A percentile compares a stretch with the other conserved stretches of the same genome.
Evolutionary conservation across 2,888 invertebrate species (phyloP).

Genomic region (Agrilus mali): DNA sequence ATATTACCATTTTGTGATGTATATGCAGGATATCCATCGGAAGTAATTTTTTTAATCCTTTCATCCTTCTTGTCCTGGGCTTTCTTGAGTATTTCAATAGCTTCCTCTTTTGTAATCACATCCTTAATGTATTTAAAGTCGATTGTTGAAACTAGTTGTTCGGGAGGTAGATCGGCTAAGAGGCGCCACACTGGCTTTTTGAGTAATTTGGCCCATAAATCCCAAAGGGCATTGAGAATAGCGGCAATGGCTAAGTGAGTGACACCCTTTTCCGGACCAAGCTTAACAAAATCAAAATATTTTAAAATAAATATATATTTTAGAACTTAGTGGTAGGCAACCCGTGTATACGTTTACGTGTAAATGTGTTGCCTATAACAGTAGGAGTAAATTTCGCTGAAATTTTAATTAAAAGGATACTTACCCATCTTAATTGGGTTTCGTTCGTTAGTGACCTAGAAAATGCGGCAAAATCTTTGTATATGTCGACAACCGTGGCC

Average conservation of each 20-base stretch:
- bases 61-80: conserved; percentile 44
- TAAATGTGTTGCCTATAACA: no score
- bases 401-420: conserved; percentile 6
- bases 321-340: no score
- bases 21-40: conserved; percentile 72
- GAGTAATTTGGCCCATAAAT: conserved; percentile 76
- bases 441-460: conserved; percentile 78
- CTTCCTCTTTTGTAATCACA: conserved; percentile 71
- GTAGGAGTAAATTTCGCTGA: no score
- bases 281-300: conserved; percentile 36
- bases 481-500: conserved; percentile 56
- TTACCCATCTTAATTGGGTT: conserved; percentile 84
- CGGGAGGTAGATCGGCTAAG: conserved; percentile 70
- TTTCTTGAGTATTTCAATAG: conserved; percentile 52
- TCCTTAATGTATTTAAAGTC: conserved; percentile 80
- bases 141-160: conserved; percentile 71
- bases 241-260: conserved; percentile 79
- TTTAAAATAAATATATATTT: no score
- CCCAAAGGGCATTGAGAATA: conserved; percentile 85
- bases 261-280: conserved; percentile 86
- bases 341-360: no score
- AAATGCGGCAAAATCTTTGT: conserved; percentile 60
- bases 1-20: conserved; percentile 68
- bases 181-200: conserved; percentile 81
- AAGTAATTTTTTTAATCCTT: conserved; percentile 49